phyloP scores from a whole-genome alignment of 2,113 vertebrate genomes.

The Rissa tridactyla region DNA sequence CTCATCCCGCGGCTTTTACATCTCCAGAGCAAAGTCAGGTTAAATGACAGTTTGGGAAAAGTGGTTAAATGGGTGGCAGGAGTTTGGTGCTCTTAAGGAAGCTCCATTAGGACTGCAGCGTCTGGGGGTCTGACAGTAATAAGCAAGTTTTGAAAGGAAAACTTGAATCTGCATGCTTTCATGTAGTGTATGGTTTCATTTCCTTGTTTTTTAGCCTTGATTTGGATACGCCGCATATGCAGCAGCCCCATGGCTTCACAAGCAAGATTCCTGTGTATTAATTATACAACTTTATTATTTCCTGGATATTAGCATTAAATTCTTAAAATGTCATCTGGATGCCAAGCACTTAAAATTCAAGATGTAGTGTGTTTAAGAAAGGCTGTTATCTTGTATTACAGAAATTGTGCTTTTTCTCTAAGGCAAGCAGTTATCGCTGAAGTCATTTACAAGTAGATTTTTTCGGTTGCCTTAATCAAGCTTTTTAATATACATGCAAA shows the following conservation, averaged over 20 bases:
- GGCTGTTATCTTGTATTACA: conserved; percentile 30
- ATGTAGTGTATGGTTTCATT: neutral
- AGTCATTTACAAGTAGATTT: conserved; percentile 34
- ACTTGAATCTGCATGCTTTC: conserved; percentile 30
- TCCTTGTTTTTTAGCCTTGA: conserved; percentile 9
- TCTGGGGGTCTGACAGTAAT: neutral
- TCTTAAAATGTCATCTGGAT: conserved; percentile 33
- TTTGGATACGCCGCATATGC: neutral
- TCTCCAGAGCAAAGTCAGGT: neutral
- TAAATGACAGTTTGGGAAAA: neutral
- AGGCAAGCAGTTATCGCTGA: conserved; percentile 36
- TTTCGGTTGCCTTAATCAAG: conserved; percentile 25
- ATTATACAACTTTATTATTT: conserved; percentile 55
- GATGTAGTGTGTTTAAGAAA: neutral
- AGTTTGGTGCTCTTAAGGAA: neutral
- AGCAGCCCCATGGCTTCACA: neutral
- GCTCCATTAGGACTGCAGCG: neutral
- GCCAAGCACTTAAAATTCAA: conserved; percentile 47
- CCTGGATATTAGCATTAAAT: conserved; percentile 40
- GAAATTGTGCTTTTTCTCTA: conserved; percentile 27
- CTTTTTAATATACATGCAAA: conserved; percentile 63
- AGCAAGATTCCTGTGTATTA: conserved; percentile 14
- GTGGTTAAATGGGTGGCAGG: neutral
- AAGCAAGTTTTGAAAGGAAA: conserved; percentile 1
- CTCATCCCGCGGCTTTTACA: neutral